Evolutionary conservation across 2,888 invertebrate species (phyloP).

Genomic region (Catocala nupta): DNA sequence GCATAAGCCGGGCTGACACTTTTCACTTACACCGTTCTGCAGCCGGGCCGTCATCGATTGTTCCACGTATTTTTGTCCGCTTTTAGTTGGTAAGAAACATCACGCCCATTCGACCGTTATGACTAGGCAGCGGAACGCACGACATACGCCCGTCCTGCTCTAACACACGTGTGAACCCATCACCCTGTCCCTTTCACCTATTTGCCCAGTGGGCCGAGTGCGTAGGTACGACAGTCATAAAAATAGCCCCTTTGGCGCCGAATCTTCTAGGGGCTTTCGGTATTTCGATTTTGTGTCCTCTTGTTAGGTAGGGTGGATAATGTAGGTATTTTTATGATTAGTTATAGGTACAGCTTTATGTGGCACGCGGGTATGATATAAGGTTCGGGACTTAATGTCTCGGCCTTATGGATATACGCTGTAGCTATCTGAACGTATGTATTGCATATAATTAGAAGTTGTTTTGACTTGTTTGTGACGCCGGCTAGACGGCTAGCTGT

Average conservation of each 20-base stretch:
- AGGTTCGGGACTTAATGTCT: constrained; percentile 17
- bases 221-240: constrained; percentile 87
- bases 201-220: constrained; percentile 85
- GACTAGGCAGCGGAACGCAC: constrained; percentile 84
- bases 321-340: constrained; percentile 71
- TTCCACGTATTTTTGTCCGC: constrained; percentile 87
- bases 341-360: constrained; percentile 65
- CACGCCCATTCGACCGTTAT: constrained; percentile 88
- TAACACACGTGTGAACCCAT: constrained; percentile 78
- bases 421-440: background rate
- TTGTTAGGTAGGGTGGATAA: constrained; percentile 74
- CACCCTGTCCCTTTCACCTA: constrained; percentile 75
- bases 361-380: constrained; percentile 30
- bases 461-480: background rate
- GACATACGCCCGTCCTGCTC: constrained; percentile 79
- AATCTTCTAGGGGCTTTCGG: constrained; percentile 82
- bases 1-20: constrained; percentile 36
- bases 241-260: constrained; percentile 87
- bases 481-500: too few relatives aligned
- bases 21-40: constrained; percentile 73
- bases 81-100: constrained; percentile 86
- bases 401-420: constrained; percentile 6
- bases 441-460: background rate
- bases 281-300: constrained; percentile 83
- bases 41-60: constrained; percentile 78